Evolutionary conservation across 2,113 vertebrate species (phyloP), one percentile per base, ranked within the genome.

Genomic region (Poicephalus gulielmi): DNA sequence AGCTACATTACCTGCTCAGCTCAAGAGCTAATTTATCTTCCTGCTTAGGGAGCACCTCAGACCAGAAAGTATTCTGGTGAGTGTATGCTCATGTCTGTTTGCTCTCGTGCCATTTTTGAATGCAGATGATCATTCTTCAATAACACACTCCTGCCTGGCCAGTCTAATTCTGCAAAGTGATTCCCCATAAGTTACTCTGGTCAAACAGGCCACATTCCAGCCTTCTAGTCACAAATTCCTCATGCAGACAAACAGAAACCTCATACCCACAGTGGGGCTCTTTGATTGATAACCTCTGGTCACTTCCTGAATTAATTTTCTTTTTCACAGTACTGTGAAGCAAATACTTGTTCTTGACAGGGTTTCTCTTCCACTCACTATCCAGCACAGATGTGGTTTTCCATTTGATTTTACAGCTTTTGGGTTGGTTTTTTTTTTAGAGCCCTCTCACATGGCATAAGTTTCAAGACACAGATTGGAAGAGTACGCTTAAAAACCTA

Each of bases 221-320:
- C n/a, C 52, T 53, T 17, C 44, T 30, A 37, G 74, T 70, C 35
- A 13, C 17, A 70, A 49, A 62, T 49, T 77, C 37, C 22, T 87
- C n/a, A 18, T 41, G 22, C 52, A 55, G 66, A 17, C 41, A 46
- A 63, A 25, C 11, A 23, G 50, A 67, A 31, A 80, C 8, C 9
- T 64, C 17, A 2, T 31, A 37, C 33, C 5, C 17, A 11, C 0
- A 1, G 20, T 1, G 7, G 7, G 6, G 1, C 1, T 35, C 12
- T 52, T 62, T 53, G 50, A 31, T 39, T 4, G 3, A 8, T 37
- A 60, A 35, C 2, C 14, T 59, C 47, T 41, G 39, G 7, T 50
- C 31, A 28, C 31, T 59, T 59, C 57, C 33, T 70, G 18, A 52
- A 67, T 82, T 73, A 0, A n/a, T 76, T 89, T 84, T 47, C 39